Percentiles rank a stretch among this genome's conserved stretches.
phyloP scores from a whole-genome alignment of 2,888 invertebrate species.

The Stenodera caucasica region DNA sequence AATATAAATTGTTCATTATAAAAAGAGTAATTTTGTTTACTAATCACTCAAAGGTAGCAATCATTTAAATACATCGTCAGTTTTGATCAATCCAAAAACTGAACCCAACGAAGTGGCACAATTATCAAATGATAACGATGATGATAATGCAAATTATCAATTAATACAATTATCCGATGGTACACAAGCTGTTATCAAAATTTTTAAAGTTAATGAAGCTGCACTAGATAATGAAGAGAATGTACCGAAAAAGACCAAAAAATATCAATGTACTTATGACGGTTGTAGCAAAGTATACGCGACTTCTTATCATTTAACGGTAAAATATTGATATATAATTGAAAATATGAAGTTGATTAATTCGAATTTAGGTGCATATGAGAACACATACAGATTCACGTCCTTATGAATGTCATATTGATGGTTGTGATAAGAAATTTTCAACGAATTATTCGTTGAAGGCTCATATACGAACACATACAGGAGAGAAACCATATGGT shows the following conservation, averaged over 20 bases:
- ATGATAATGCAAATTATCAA: conserved; percentile 32
- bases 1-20: no score
- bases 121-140: conserved; percentile 17
- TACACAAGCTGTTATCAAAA: conserved; percentile 42
- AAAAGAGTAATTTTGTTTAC: no score
- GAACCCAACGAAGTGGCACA: conserved; percentile 5
- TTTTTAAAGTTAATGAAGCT: conserved; percentile 22
- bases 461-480: conserved; percentile 60
- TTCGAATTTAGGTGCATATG: conserved; percentile 57
- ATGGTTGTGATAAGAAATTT: conserved; percentile 59
- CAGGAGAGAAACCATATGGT: conserved; percentile 56
- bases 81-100: conserved; percentile 16
- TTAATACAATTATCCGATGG: conserved; percentile 46
- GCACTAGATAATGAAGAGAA: conserved; percentile 14
- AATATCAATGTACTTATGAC: conserved; percentile 55
- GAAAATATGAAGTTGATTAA: no score
- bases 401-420: conserved; percentile 57
- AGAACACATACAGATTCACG: conserved; percentile 58
- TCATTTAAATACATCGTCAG: conserved; percentile 6
- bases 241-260: conserved; percentile 42
- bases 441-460: conserved; percentile 58
- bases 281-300: conserved; percentile 59
- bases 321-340: no score
- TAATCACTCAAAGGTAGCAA: no score
- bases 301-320: conserved; percentile 59